phyloP scores from a whole-genome alignment of 2,797 vertebrate genomes.

The Orientallactaga sibirica region DNA sequence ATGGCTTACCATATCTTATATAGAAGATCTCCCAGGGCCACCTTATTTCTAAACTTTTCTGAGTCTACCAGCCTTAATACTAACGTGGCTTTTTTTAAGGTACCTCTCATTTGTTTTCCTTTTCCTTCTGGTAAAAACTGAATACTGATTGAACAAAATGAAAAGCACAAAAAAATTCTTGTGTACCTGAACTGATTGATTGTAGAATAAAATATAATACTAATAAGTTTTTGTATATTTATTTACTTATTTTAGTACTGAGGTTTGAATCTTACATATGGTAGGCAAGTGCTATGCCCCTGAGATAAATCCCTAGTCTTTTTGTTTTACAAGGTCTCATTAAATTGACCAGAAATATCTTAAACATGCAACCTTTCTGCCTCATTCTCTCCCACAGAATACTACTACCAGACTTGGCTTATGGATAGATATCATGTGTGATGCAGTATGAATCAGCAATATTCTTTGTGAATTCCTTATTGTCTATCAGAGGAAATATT shows the following conservation, averaged over 20 bases:
- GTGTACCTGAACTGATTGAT: background rate
- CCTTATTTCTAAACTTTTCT: background rate
- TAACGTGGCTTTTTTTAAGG: background rate
- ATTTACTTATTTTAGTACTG: background rate
- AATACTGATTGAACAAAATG: background rate
- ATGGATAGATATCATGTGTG: background rate
- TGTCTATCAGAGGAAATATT: background rate
- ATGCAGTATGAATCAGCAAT: background rate
- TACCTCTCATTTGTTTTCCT: background rate
- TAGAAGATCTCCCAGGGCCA: background rate
- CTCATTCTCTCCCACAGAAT: background rate
- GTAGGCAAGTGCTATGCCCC: background rate
- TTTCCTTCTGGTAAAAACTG: background rate
- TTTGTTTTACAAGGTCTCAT: background rate
- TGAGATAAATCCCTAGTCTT: background rate
- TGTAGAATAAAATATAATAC: background rate
- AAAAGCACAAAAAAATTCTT: background rate
- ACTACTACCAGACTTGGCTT: background rate
- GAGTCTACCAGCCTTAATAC: background rate
- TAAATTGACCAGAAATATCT: background rate
- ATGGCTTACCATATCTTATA: background rate
- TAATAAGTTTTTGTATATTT: background rate
- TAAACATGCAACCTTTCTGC: background rate
- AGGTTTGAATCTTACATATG: background rate
- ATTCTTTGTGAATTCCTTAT: constrained; percentile 25